Evolutionary conservation across 2,888 invertebrate genomes (phyloP).

Genomic region (Tubulanus polymorphus): DNA sequence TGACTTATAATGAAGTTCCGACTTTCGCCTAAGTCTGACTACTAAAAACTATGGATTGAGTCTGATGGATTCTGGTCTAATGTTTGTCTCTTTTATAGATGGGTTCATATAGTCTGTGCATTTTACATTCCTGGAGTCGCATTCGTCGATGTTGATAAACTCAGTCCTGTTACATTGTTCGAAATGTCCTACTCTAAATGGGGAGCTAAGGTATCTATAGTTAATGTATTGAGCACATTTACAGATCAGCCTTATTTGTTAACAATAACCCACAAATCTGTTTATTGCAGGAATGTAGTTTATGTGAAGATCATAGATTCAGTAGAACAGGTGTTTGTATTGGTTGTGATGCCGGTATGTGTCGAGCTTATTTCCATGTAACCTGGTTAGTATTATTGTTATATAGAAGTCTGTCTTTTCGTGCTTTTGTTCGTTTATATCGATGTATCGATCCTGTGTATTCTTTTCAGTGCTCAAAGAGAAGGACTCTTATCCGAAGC

Average conservation of each 20-base stretch:
- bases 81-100: conserved; percentile 54
- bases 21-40: too few species aligned
- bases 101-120: conserved; percentile 98
- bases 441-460: too few species aligned
- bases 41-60: too few species aligned
- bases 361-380: conserved; percentile 94
- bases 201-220: conserved; percentile 70
- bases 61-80: too few species aligned
- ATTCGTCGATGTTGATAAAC: conserved; percentile 74
- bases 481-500: conserved; percentile 90
- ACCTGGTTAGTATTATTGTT: conserved; percentile 66
- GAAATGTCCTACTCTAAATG: conserved; percentile 97
- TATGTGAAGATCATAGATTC: conserved; percentile 82
- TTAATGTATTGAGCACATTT: too few species aligned
- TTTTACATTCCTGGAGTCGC: conserved; percentile 96
- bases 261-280: background rate
- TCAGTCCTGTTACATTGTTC: conserved; percentile 86
- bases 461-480: conserved; percentile 72
- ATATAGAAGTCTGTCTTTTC: too few species aligned
- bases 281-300: conserved; percentile 65
- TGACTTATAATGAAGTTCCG: too few species aligned
- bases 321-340: conserved; percentile 93
- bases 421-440: too few species aligned
- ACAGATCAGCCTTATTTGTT: too few species aligned
- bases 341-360: conserved; percentile 97